Base-by-base conservation (phyloP, 2,113 vertebrate species). In the Nothocercus julius region DNA sequence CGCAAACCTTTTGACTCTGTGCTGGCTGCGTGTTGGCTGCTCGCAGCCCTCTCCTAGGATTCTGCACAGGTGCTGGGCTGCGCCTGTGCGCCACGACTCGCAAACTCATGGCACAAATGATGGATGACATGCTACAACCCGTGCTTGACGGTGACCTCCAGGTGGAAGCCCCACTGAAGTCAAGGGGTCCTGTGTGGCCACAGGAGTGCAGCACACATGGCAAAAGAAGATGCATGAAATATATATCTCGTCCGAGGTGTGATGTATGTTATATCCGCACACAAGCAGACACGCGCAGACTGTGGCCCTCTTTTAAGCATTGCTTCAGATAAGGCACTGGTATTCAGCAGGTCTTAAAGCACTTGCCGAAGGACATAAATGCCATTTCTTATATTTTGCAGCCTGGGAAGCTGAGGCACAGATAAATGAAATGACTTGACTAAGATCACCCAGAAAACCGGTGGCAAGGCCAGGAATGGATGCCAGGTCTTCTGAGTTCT, bases 301-400 rank as follows among this genome's bases (percentile, higher is more conserved):
- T 7, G 0, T 4, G 28, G 25, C 0, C 0, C 27, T 53, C 66
- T 58, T 24, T 25, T 78, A 56, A 62, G 6, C 38, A 40, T n/a
- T 7, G 8, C 17, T 59, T 1, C 5, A 2, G 25, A 77, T 30
- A 13, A 0, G 0, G 17, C 10, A 13, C 27, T 78, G 74, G 17
- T 40, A 78, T 82, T 62, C 82, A 36, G 44, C 25, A 54, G 18
- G 21, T 79, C 88, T 58, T 17, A 45, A 89, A 76, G 58, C 5
- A 36, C 7, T 5, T 27, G 27, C 82, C n/a, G 14, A 93, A 69
- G 25, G 30, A 66, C 11, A 27, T 49, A 16, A 32, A 3, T 14
- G 8, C 2, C 54, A 11, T 5, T 73, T 62, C n/a, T 68, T 28
- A 9, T 20, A 28, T 28, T 69, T 58, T 12, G 1, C 56, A 58